Base-by-base conservation (phyloP, 2,797 vertebrate genomes). In the Mormyrus proboscirostris region DNA sequence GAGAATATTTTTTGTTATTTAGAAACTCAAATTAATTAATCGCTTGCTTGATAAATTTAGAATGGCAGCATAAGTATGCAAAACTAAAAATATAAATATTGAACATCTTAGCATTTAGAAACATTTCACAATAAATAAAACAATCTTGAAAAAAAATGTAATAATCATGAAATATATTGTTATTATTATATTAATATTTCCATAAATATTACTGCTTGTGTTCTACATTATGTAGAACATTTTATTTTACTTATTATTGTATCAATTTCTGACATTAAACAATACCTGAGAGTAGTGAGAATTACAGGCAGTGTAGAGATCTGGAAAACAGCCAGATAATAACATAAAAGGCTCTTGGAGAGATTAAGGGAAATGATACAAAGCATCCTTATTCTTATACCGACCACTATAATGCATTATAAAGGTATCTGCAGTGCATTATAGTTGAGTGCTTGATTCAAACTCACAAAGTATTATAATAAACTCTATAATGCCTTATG, bases 291-390 rank as follows among this genome's bases (percentile, higher is more conserved):
- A 57, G 29, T 19, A 16, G 53, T 87, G 44, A 87, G 14, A 33
- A 87, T 59, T 57, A 41, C 10, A 59, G 53, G 53, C 86, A 57
- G 33, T 41, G 33, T 16, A 57, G 38, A 87, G 16, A 9, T n/a
- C 86, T 87, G 53, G 86, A 33, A 29, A 33, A 49, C 4, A 87
- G 86, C 53, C 86, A 87, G 51, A 87, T 87, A 87, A 87, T 87
- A 87, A 59, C 33, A 87, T 87, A 87, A 87, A 87, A 62, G 53
- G 14, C 53, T 59, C 53, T 87, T 41, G 19, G 29, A n/a, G 33
- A 87, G 53, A 87, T 87, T 87, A 87, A 87, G 57, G 86, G 53
- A 87, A 87, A 57, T 62, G 57, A 9, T 62, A 62, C n/a, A 62
- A 8, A 25, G n/a, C 57, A 25, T 2, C 57, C 57, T 25, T 62